Evolutionary conservation across 2,888 invertebrate species (phyloP).

Genomic region (Nomada goodeniana): DNA sequence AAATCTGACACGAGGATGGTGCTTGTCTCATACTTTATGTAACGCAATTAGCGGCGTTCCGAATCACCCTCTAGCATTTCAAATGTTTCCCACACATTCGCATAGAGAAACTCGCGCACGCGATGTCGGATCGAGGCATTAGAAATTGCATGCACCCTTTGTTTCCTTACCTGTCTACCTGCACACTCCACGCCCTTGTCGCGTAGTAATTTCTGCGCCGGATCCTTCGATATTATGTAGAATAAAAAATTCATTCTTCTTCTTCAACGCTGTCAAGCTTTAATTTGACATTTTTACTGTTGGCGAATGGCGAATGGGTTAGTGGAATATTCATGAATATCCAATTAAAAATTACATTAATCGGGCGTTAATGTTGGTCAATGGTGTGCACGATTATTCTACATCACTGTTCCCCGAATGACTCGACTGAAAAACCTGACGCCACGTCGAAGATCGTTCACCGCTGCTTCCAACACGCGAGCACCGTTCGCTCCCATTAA

Average conservation of each 20-base stretch:
- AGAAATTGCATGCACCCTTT: conserved; percentile 28
- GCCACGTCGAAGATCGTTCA: conserved; percentile 31
- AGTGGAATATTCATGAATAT: too few species aligned
- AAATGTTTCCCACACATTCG: conserved; percentile 7
- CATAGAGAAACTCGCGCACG: conserved; percentile 24
- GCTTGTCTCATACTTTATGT: background rate
- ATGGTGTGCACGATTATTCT: too few species aligned
- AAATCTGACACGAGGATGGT: background rate
- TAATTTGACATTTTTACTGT: too few species aligned
- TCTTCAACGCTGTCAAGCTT: too few species aligned
- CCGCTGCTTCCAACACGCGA: conserved; percentile 33
- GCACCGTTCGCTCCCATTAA: conserved; percentile 22
- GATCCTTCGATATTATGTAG: background rate
- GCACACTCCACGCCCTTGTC: conserved; percentile 5
- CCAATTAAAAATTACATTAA: too few species aligned
- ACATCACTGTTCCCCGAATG: too few species aligned
- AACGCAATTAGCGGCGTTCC: conserved; percentile 16
- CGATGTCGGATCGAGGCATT: conserved; percentile 19
- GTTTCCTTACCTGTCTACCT: background rate
- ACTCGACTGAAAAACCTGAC: background rate
- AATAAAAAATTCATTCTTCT: too few species aligned
- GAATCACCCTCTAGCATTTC: background rate
- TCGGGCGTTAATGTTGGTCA: too few species aligned
- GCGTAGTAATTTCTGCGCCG: conserved; percentile 1
- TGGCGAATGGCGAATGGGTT: too few species aligned